Evolutionary conservation across 1,140 invertebrate genomes (phyloP).

Genomic region (Orius insidiosus): DNA sequence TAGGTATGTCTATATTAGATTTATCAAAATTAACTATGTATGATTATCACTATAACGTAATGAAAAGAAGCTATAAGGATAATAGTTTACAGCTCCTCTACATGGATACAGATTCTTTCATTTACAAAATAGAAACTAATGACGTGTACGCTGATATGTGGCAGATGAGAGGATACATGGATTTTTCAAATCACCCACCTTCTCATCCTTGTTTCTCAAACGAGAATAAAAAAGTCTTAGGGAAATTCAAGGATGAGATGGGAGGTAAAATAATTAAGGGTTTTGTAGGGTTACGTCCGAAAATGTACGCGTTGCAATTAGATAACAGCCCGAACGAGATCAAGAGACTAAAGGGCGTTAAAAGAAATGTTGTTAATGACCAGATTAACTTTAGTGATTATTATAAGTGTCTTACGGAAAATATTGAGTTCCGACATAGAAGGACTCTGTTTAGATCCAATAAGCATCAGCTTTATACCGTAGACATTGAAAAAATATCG

Average conservation of each 20-base stretch:
- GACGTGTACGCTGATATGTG: constrained; percentile 16
- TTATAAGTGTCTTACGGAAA: constrained; percentile 11
- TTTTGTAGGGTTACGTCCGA: constrained; percentile 27
- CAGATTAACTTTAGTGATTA: constrained; percentile 13
- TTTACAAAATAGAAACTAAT: constrained; percentile 22
- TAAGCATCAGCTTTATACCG: constrained; percentile 15
- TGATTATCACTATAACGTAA: constrained; percentile 15
- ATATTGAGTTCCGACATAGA: constrained; percentile 8
- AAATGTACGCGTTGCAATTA: constrained; percentile 26
- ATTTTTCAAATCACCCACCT: constrained; percentile 17
- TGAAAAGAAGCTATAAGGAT: constrained; percentile 9
- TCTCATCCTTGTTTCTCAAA: constrained; percentile 13
- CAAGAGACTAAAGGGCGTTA: constrained; percentile 22
- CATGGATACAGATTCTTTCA: constrained; percentile 26
- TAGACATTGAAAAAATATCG: constrained; percentile 11
- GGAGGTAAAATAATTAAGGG: constrained; percentile 24
- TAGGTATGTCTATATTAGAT: constrained; percentile 16
- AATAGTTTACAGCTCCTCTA: constrained; percentile 21
- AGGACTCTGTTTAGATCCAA: constrained; percentile 10
- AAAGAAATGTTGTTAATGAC: constrained; percentile 17
- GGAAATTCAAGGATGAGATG: constrained; percentile 33
- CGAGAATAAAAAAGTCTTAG: constrained; percentile 28
- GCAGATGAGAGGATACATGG: constrained; percentile 7
- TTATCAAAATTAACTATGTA: constrained; percentile 17
- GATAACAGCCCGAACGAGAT: constrained; percentile 15